Evolutionary conservation across 2,113 vertebrate genomes (phyloP), one percentile per base, ranked within the genome.

Genomic region (Periophthalmus modestus): DNA sequence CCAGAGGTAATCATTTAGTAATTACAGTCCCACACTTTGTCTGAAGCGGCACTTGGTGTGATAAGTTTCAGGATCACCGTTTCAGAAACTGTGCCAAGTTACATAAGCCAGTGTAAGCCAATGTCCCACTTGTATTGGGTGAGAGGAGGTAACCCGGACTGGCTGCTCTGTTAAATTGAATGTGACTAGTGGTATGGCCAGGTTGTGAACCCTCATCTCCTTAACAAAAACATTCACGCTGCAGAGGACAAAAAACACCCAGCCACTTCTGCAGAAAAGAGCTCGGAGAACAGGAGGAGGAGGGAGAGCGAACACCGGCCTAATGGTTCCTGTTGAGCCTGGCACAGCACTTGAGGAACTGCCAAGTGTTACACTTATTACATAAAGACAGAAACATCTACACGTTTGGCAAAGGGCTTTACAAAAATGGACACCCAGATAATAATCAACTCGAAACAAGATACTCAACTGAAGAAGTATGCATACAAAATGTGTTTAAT

Each of bases 211-310:
- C 74, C 80, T 89, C 84, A 82, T 93, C 91, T 89, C 83, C 87
- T 90, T 89, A 92, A 93, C 91, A 93, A 93, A 90, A 92, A 93
- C 91, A 92, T 89, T 91, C 82, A 91, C 83, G 81, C 85, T 79
- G 85, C 79, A 88, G 71, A 90, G 79, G 89, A 85, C 77, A 86
- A 88, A 87, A 86, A 87, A 89, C 87, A 91, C 82, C 89, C 82
- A 80, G 82, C 73, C 86, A 87, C 82, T 88, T 89, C 73, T 84
- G 85, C 73, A 61, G 69, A 85, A 82, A 76, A 75, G 77, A 70
- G 69, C 34, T 65, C 59, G 63, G 54, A 54, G 72, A 18, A 66
- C 19, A 12, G 28, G 62, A 23, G 68, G 82, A 34, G 65, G 69
- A 1, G 47, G 63, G 9, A 0, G 46, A 15, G 3, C 14, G 63